Evolutionary conservation across 2,888 invertebrate species (phyloP).

Genomic region (Didymodactylos carnosus): DNA sequence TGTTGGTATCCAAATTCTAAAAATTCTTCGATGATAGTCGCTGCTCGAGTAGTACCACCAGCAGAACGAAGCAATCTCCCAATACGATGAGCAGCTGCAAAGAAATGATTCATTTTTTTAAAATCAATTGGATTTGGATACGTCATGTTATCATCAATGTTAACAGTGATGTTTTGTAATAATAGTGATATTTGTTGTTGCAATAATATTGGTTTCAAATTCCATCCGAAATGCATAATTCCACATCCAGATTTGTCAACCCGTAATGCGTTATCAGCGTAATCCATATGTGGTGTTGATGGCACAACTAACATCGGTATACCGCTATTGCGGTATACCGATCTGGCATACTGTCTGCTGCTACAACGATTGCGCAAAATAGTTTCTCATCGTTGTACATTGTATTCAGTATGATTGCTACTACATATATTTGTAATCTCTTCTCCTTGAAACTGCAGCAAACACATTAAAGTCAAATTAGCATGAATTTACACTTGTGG

Average conservation of each 20-base stretch:
- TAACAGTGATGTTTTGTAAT: not conserved
- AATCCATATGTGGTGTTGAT: not conserved
- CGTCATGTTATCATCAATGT: not conserved
- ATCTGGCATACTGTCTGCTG: too few species aligned
- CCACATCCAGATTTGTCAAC: not conserved
- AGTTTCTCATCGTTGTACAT: too few species aligned
- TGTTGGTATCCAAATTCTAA: not conserved
- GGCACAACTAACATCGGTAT: not conserved
- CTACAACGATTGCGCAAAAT: too few species aligned
- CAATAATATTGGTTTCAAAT: not conserved
- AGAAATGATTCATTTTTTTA: not conserved
- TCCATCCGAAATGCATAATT: not conserved
- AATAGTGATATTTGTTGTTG: not conserved
- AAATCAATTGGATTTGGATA: not conserved
- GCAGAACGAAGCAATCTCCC: not conserved
- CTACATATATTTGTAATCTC: too few species aligned
- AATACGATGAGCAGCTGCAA: not conserved
- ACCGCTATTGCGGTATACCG: too few species aligned
- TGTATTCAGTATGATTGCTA: too few species aligned
- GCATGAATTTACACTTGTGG: too few species aligned
- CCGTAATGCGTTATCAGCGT: not conserved
- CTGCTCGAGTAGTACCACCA: not conserved
- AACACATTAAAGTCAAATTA: too few species aligned
- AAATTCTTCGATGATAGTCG: not conserved
- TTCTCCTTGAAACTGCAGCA: too few species aligned